phyloP scores from a whole-genome alignment of 2,113 vertebrate genomes.

The Rhabdornis inornatus region DNA sequence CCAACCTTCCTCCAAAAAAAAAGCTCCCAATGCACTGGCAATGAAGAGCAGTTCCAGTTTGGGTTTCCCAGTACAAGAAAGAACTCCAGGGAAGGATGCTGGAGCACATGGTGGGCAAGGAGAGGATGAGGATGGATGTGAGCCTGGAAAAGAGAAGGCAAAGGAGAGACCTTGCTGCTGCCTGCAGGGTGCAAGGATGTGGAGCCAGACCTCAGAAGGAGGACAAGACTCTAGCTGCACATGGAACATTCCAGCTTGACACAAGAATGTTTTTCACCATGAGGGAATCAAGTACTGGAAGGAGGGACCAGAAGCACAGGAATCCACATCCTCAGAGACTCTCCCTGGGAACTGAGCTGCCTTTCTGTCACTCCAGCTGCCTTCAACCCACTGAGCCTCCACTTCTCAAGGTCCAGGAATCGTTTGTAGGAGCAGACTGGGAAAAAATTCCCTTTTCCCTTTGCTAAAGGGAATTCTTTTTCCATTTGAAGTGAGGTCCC shows the following conservation, averaged over 20 bases:
- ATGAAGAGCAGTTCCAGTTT: background rate
- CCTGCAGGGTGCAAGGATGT: background rate
- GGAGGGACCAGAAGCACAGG: background rate
- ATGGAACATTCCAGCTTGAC: background rate
- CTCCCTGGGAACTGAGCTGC: background rate
- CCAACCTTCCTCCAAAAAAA: background rate
- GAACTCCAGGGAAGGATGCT: background rate
- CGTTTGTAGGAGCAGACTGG: background rate
- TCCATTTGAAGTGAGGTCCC: accelerated
- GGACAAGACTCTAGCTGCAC: background rate
- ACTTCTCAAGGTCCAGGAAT: background rate
- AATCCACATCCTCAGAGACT: background rate
- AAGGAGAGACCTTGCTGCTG: background rate
- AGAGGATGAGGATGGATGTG: background rate
- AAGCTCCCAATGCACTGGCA: background rate
- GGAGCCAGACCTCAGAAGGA: background rate
- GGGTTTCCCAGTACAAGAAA: background rate
- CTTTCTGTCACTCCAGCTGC: background rate
- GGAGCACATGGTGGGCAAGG: background rate
- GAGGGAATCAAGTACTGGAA: background rate
- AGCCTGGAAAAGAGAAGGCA: background rate
- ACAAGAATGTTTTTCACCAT: accelerated
- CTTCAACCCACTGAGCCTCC: background rate
- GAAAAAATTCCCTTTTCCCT: background rate
- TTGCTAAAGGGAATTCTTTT: background rate